Percentiles rank a stretch among this genome's conserved stretches.
Conservation (phyloP, 1,140 invertebrate species). For the Drosophila santomea region DNA sequence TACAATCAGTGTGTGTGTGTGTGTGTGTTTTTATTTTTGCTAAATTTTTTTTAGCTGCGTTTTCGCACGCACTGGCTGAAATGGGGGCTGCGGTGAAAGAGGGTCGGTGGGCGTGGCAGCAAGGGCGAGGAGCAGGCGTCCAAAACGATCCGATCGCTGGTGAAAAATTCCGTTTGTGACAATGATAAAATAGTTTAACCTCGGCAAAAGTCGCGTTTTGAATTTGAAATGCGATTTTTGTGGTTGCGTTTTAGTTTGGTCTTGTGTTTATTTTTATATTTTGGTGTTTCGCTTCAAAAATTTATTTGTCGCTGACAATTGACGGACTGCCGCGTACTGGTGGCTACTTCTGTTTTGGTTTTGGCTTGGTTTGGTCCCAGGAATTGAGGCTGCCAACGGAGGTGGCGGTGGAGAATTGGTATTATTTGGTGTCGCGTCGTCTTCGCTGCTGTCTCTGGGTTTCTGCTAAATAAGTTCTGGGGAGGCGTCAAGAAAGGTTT, state of each 20-base stretch:
- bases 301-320: conserved; percentile 57
- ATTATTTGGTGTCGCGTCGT: conserved; percentile 60
- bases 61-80: conserved; percentile 75
- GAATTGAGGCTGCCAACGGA: conserved; percentile 19
- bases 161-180: conserved; percentile 83
- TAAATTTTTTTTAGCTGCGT: conserved; percentile 62
- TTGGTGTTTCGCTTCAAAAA: conserved; percentile 72
- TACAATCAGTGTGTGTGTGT: conserved; percentile 39
- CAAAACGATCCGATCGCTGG: conserved; percentile 65
- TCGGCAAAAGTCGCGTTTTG: conserved; percentile 80
- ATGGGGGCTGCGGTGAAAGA: conserved; percentile 32
- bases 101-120: conserved; percentile 34
- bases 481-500: conserved; percentile 15
- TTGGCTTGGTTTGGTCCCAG: conserved; percentile 15
- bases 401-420: conserved; percentile 21
- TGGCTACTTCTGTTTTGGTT: conserved; percentile 51
- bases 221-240: conserved; percentile 78
- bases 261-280: conserved; percentile 24
- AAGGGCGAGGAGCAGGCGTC: conserved; percentile 43
- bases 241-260: conserved; percentile 50
- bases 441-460: conserved; percentile 20
- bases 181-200: conserved; percentile 84
- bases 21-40: not conserved
- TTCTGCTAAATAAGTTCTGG: conserved; percentile 23
- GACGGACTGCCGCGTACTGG: conserved; percentile 34